Evolutionary conservation across 2,888 invertebrate species (phyloP), one percentile per base, ranked within the genome.

Genomic region (Drepana falcataria): DNA sequence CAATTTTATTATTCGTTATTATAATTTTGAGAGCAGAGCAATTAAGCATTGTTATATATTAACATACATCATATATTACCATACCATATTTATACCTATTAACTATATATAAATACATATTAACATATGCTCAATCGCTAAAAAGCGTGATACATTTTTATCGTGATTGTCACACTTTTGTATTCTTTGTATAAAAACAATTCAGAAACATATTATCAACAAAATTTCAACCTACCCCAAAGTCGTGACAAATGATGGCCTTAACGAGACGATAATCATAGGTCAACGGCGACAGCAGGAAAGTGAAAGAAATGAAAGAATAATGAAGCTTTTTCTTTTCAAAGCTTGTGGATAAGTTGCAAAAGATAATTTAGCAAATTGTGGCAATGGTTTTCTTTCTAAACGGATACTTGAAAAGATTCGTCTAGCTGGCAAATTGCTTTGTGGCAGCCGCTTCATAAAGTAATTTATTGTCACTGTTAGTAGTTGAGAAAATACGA

Each of bases 181-280:
- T 3, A 44, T 1, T 9, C 2, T 9, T 44, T 9, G 7, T 66
- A 63, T 66, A 63, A 70, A 67, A 68, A 65, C 61, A 63, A 53
- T 58, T 55, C 60, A 61, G 57, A 55, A 59, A 61, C 57, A 55
- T 57, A 55, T 56, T 57, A 61, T 58, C 51, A 57, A 62, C 59
- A 60, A 58, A 60, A 53, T 59, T 57, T 58, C 55, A 51, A 37
- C 51, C 52, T 48, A 44, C 35, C 57, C 54, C 58, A 57, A 61
- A 55, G 52, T 52, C 55, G 48, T 55, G 54, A 56, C 55, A 59
- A 61, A 61, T 59, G 56, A 56, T 47, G 55, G 47, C 48, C 33
- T n/a, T 48, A 47, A 55, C 53, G 58, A 56, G 48, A 55, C 55
- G 55, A 56, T 61, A 61, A 59, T 54, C 56, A 58, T 54, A 55